phyloP scores from a whole-genome alignment of 2,797 vertebrate genomes.

The Macropodus opercularis region DNA sequence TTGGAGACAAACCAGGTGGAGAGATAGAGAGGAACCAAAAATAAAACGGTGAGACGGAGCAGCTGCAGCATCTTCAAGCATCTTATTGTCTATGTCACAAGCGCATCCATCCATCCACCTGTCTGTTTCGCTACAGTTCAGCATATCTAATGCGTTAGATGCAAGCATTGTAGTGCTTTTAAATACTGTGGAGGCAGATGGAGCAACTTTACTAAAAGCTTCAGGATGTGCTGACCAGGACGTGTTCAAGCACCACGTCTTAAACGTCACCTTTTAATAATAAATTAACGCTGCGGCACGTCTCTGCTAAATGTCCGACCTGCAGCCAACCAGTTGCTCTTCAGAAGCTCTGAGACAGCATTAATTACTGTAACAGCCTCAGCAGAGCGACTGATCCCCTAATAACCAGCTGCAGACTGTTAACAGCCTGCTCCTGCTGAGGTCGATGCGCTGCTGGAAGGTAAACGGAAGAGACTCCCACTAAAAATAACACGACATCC shows the following conservation, averaged over 20 bases:
- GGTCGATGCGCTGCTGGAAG: constrained; percentile 32
- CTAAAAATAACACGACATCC: constrained; percentile 44
- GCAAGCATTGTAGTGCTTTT: neutral
- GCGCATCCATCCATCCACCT: constrained; percentile 5
- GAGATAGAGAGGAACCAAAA: constrained; percentile 35
- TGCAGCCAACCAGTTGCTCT: constrained; percentile 8
- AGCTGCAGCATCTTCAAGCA: neutral
- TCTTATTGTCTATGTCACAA: constrained; percentile 9
- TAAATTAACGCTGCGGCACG: neutral
- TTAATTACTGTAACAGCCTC: constrained; percentile 44
- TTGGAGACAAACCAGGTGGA: constrained; percentile 6
- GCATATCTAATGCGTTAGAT: neutral
- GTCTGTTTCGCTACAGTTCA: constrained; percentile 22
- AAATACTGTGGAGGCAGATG: neutral
- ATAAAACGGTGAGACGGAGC: constrained; percentile 37
- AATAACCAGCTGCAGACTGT: constrained; percentile 46
- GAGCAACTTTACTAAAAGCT: neutral
- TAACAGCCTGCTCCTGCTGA: constrained; percentile 34
- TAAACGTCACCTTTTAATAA: constrained; percentile 1
- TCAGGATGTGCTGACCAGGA: constrained; percentile 7
- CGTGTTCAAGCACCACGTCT: neutral
- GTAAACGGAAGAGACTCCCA: constrained; percentile 14
- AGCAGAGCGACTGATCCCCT: constrained; percentile 31
- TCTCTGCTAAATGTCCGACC: constrained; percentile 16
- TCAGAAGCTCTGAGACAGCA: constrained; percentile 23